Evolutionary conservation across 2,113 vertebrate species (phyloP).

Genomic region (Glareola pratincola): DNA sequence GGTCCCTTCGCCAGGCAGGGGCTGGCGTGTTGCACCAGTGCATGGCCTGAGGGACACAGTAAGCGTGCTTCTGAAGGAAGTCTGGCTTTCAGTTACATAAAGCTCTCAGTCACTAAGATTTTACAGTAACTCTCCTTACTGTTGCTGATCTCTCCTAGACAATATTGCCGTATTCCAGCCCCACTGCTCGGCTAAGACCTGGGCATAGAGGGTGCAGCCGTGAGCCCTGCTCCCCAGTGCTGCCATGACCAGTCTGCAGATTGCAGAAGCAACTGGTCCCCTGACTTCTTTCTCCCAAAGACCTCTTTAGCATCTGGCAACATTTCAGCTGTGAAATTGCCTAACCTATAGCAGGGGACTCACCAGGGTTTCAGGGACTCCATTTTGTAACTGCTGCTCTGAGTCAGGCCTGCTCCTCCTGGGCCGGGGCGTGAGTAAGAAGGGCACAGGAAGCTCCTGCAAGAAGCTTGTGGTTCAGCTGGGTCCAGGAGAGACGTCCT

Average conservation of each 20-base stretch:
- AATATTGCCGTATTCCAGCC: background rate
- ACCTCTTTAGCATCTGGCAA: background rate
- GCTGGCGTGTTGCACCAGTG: background rate
- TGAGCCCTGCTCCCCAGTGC: rapidly evolving
- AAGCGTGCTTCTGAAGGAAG: background rate
- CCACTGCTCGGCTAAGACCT: background rate
- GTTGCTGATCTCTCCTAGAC: background rate
- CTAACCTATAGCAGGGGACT: background rate
- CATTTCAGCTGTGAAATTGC: background rate
- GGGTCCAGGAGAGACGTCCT: background rate
- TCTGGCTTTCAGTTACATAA: background rate
- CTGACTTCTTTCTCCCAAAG: background rate
- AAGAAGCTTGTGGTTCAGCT: background rate
- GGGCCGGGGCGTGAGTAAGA: too few species aligned
- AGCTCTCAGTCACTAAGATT: background rate
- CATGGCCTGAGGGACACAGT: background rate
- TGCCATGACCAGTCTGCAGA: background rate
- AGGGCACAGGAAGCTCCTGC: background rate
- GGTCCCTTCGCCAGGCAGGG: rapidly evolving
- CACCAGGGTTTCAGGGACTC: background rate
- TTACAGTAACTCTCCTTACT: background rate
- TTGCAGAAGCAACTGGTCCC: background rate
- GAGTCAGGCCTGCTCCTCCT: background rate
- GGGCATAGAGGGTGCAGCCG: rapidly evolving
- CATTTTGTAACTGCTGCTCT: background rate